Evolutionary conservation across 2,888 invertebrate species (phyloP).

Genomic region (Noctua comes): DNA sequence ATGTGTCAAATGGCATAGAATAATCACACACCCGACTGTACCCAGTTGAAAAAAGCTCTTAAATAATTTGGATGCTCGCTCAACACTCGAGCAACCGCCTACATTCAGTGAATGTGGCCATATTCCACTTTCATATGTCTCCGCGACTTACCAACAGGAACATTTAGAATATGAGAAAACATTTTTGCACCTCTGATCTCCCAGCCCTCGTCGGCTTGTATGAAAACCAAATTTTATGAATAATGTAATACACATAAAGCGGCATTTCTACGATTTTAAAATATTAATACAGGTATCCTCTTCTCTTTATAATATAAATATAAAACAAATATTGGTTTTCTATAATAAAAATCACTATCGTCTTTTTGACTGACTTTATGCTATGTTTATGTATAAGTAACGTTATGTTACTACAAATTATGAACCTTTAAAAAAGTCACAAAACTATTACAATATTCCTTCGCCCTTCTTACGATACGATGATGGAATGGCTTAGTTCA

Average conservation of each 20-base stretch:
- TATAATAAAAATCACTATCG: background rate
- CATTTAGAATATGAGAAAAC: conserved; percentile 63
- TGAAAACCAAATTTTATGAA: conserved; percentile 79
- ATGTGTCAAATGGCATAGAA: conserved; percentile 32
- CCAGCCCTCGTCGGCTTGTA: conserved; percentile 60
- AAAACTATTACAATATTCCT: conserved; percentile 46
- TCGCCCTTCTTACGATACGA: conserved; percentile 53
- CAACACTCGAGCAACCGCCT: conserved; percentile 37
- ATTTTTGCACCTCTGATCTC: conserved; percentile 75
- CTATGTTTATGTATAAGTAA: background rate
- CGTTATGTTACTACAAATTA: background rate
- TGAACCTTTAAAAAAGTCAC: background rate
- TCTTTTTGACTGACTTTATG: background rate
- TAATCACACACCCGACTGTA: conserved; percentile 24
- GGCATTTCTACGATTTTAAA: conserved; percentile 70
- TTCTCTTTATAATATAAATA: conserved; percentile 14
- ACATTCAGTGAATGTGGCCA: conserved; percentile 49
- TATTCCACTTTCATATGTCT: conserved; percentile 48
- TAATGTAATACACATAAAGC: conserved; percentile 75
- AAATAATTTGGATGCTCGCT: conserved; percentile 48
- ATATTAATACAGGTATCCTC: conserved; percentile 35
- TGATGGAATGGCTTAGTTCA: conserved; percentile 67
- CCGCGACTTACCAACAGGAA: conserved; percentile 36
- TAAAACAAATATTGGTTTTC: conserved; percentile 2
- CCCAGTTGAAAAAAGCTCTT: conserved; percentile 37